Percentiles rank a stretch among this genome's conserved stretches.
Evolutionary conservation across 2,113 vertebrate species (phyloP).

Genomic region (Peromyscus leucopus): DNA sequence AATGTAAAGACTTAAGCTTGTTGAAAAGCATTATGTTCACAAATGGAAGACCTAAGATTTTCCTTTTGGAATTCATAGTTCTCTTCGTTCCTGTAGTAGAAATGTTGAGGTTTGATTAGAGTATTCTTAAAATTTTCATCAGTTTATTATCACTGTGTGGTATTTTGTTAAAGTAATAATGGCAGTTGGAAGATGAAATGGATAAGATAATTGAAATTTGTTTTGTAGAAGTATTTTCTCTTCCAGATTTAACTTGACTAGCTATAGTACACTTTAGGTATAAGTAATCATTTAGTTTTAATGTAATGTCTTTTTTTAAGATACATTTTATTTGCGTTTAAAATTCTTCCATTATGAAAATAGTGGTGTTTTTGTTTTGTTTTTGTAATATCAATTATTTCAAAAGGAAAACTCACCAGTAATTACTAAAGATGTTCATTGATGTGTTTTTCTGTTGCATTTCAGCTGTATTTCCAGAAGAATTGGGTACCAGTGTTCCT

Average conservation of each 20-base stretch:
- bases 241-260: not conserved
- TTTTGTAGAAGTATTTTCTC: constrained; percentile 7
- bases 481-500: constrained; percentile 96
- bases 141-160: not conserved
- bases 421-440: not conserved
- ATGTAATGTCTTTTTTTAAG: constrained; percentile 23
- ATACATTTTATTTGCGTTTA: constrained; percentile 27
- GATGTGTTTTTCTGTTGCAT: constrained; percentile 67
- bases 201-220: constrained; percentile 15
- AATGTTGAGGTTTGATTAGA: constrained; percentile 13
- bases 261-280: not conserved
- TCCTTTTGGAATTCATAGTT: not conserved
- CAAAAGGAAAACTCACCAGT: constrained; percentile 40
- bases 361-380: not conserved
- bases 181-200: constrained; percentile 21
- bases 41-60: not conserved
- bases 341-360: constrained; percentile 32
- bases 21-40: not conserved
- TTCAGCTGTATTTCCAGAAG: constrained; percentile 97
- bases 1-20: not conserved
- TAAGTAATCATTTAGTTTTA: constrained; percentile 9
- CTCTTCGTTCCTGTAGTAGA: not conserved
- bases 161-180: constrained; percentile 32
- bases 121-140: not conserved
- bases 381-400: constrained; percentile 1